Evolutionary conservation across 1,140 invertebrate genomes (phyloP), one percentile per base, ranked within the genome.

Genomic region (Drosophila funebris): DNA sequence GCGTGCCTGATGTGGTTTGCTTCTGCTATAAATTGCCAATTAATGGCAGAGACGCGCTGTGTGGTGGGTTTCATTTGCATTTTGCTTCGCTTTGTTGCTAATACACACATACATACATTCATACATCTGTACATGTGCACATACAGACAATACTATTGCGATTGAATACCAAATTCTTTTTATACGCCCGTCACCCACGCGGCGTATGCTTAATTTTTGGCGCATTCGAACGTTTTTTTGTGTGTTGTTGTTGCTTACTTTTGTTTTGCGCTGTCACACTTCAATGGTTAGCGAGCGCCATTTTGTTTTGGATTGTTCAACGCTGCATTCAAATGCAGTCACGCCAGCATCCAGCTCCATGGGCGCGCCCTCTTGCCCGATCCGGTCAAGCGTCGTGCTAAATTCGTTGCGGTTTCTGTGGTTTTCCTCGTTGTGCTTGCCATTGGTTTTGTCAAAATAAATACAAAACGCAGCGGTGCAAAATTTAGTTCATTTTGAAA

Each of bases 11-110:
- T 72, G 69, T 58, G 69, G 69, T 58, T 56, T 52, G 37, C 20
- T 44, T 61, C 74, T 66, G 81, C 78, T 87, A 87, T 87, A 85
- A 85, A 85, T 85, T 85, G 82, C 70, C 82, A 85, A 85, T 85
- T 85, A 85, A 85, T 77, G 71, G 74, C 78, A 75, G 77, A 50
- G 73, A 29, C 37, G 69, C 68, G 61, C 39, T 66, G 69, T 66
- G 69, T 62, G 78, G 29, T 74, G 37, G 64, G 27, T 81, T 81
- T 74, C 78, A 81, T 85, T 87, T 87, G 78, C 82, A 78, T 80
- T 76, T 84, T 43, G 66, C 78, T 77, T 67, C 50, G 52, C 33
- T 33, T 68, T 57, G 58, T 41, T 63, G 37, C 50, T 37, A 62
- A 53, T 46, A 36, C 52, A 66, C 33, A 18, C 27, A 64, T 14